These are phyloP conservation scores for Ashinkailepas kermadecensis DNA, from an alignment of 2,888 invertebrate species.

Conservation along the genomic window DNA sequence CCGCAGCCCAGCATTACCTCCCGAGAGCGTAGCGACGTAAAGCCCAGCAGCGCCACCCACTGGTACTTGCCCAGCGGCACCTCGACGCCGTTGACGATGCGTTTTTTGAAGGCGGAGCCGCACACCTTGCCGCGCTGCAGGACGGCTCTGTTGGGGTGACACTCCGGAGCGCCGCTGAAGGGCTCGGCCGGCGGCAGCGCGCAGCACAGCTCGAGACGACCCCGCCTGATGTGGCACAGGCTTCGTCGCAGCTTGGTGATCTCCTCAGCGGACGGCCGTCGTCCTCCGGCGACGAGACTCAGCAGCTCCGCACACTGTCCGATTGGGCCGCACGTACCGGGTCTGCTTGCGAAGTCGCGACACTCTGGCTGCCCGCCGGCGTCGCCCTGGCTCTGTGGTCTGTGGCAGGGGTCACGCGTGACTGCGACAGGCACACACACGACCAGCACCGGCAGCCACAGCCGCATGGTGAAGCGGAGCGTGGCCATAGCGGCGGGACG, in stretches of 20 bases:
- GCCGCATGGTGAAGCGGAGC: too few species aligned
- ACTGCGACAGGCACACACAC: too few species aligned
- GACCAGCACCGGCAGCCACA: too few species aligned
- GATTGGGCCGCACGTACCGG: not conserved
- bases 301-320: not conserved
- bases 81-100: conserved; percentile 24
- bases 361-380: not conserved
- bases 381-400: too few species aligned
- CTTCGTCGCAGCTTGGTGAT: not conserved
- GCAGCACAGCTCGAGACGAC: not conserved
- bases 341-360: not conserved
- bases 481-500: too few species aligned
- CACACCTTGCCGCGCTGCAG: not conserved
- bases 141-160: not conserved
- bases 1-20: conserved; percentile 20
- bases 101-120: not conserved
- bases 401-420: too few species aligned
- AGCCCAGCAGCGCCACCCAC: conserved; percentile 29
- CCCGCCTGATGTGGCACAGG: not conserved
- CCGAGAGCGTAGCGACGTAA: not conserved
- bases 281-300: not conserved
- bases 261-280: not conserved
- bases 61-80: conserved; percentile 25
- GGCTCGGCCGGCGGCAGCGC: not conserved
- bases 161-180: not conserved